Evolutionary conservation across 1,140 invertebrate species (phyloP), one percentile per base, ranked within the genome.

Genomic region (Pentalonia nigronervosa): DNA sequence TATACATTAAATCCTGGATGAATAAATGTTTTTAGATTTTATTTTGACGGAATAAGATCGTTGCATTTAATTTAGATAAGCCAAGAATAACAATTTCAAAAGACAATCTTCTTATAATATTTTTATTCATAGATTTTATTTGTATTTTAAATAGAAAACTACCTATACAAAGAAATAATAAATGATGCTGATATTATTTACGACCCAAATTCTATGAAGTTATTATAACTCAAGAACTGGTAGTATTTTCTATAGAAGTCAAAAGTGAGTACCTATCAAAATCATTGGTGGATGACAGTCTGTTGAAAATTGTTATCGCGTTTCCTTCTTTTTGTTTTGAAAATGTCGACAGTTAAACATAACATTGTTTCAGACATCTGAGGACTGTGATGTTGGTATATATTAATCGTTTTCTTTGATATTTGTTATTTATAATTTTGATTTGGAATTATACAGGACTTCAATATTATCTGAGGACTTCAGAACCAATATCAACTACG

Each of bases 191-290:
- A 7, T 76, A 67, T 67, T 67, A 34, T 14, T 76, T 30, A 76
- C 30, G 30, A 76, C 60, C n/a, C 1, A 30, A n/a, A n/a, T 67
- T n/a, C 30, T 1, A 17, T 67, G 30, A 76, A 76, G n/a, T 76
- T n/a, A 76, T 76, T 76, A 76, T 76, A 76, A 76, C n/a, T 76
- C 60, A 76, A 76, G n/a, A 76, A n/a, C n/a, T 76, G 60, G 30
- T 76, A 76, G 60, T 76, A n/a, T 76, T 67, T 76, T 76, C 60
- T 76, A 76, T 76, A 76, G 60, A n/a, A 76, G 60, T 76, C 60
- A 76, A 76, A 34, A 76, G 30, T 76, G 60, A 76, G n/a, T 76
- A 76, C 60, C n/a, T n/a, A 76, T 76, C 60, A 11, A 76, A 76
- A 76, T 67, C 60, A n/a, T 76, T 76, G 14, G 60, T 34, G 30